Evolutionary conservation across 2,888 invertebrate genomes (phyloP), one percentile per base, ranked within the genome.

Genomic region (Hirtodrosophila trivittata): DNA sequence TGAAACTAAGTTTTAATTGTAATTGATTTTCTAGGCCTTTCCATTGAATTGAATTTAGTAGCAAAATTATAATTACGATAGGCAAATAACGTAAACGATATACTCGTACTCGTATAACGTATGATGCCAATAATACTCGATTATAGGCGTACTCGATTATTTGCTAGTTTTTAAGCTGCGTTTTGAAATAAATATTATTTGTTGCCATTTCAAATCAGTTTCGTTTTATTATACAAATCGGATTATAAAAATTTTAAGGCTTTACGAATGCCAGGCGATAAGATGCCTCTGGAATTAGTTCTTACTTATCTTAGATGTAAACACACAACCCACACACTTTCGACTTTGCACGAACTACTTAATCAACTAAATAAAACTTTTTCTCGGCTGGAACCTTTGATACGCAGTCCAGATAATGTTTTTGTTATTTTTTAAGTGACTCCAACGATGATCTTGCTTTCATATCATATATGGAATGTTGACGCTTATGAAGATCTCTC

Each of bases 141-240:
- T 58, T 28, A 52, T n/a, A n/a, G n/a, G 6, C 6, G 6, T 71
- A 80, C 46, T 69, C 50, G 37, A 80, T 85, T 67, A 72, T 68
- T 77, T 75, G 60, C 75, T 82, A 80, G 86, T 71, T 67, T 52
- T 49, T 86, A 83, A 80, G 81, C 57, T 60, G 62, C 54, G 68
- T 68, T 72, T 80, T 65, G 28, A 68, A 74, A 74, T 72, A 64
- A 62, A 57, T 54, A 72, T 72, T 59, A 77, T 86, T 81, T 83
- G 82, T 83, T 83, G 87, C 78, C 52, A 75, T 75, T 84, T 83
- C 37, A 77, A 71, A 39, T 38, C 2, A 21, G 35, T 10, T 28
- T 38, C 12, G 1, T 8, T 50, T 60, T 74, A 56, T 59, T 62
- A 16, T 28, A 26, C 10, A 45, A 38, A 18, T 14, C 45, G 30